These are phyloP conservation scores for human (Homo sapiens) DNA, from an alignment of 2,113 vertebrate genomes.

Conservation along the genomic window GRCh38 chrX:148447501-148448000, in stretches of 20 bases:
- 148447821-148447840: conserved; percentile 22
- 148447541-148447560: background rate
- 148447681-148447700: background rate
- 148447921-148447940: conserved; percentile 64
- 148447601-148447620: background rate
- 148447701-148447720: background rate
- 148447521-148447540: background rate
- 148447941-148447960: conserved; percentile 58
- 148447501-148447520: background rate
- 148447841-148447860: conserved; percentile 57
- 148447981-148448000: conserved; percentile 52
- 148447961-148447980: conserved; percentile 56
- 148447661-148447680: background rate
- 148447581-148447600: background rate
- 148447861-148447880: conserved; percentile 73
- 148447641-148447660: conserved; percentile 6
- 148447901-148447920: conserved; percentile 51
- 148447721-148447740: background rate
- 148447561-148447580: background rate
- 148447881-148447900: conserved; percentile 49
- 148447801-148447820: conserved; percentile 30
- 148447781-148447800: conserved; percentile 25
- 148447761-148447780: background rate
- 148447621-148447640: background rate
- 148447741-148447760: background rate